Evolutionary conservation across 30 jellyfish, hydroid and myxozoan genomes (phyloP).

Genomic region (Sanderia malayensis): DNA sequence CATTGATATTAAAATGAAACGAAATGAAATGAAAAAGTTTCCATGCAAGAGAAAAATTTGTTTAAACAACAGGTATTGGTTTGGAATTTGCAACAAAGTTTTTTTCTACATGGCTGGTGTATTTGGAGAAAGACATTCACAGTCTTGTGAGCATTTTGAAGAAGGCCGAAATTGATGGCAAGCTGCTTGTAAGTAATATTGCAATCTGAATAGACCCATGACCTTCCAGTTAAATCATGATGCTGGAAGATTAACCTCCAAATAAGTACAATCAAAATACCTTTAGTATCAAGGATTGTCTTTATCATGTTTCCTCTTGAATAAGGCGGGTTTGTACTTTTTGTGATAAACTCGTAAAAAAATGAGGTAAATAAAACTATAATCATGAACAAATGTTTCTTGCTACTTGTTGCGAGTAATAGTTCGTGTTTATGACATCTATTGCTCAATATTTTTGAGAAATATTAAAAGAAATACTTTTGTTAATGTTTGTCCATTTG

Average conservation of each 20-base stretch:
- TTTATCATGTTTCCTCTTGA: not conserved
- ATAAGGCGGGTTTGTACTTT: not conserved
- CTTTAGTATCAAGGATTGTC: too few relatives aligned
- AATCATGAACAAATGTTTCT: not conserved
- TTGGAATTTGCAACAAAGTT: slow-evolving; percentile 88
- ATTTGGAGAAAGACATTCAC: slow-evolving; percentile 77
- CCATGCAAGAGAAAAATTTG: not conserved
- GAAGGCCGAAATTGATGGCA: slow-evolving; percentile 96
- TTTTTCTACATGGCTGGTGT: slow-evolving; percentile 78
- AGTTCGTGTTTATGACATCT: too few relatives aligned
- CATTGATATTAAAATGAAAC: too few relatives aligned
- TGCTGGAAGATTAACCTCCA: too few relatives aligned
- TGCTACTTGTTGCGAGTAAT: not conserved
- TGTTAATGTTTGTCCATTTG: too few relatives aligned
- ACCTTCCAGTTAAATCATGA: too few relatives aligned
- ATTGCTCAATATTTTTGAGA: too few relatives aligned
- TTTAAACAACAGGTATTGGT: too few relatives aligned
- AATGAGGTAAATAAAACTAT: not conserved
- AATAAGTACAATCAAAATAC: too few relatives aligned
- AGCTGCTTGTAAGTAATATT: slow-evolving; percentile 63
- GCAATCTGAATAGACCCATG: too few relatives aligned
- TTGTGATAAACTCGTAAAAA: not conserved
- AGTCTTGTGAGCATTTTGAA: slow-evolving; percentile 80
- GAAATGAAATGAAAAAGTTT: too few relatives aligned
- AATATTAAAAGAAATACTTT: too few relatives aligned